Evolutionary conservation across 2,797 vertebrate species (phyloP), one percentile per base, ranked within the genome.

Genomic region (Gallinago stenura): DNA sequence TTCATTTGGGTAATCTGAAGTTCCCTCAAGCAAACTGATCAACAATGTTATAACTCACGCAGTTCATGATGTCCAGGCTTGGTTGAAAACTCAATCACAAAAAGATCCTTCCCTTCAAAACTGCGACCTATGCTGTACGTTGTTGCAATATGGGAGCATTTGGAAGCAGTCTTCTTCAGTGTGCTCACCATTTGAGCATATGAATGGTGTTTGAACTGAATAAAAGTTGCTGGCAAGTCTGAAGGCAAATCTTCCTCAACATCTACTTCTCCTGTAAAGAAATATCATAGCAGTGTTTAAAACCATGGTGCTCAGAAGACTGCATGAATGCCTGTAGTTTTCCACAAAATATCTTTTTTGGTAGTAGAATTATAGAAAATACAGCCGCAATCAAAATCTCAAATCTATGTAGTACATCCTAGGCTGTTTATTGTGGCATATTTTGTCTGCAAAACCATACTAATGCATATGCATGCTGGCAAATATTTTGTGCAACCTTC

Each of bases 41-140:
- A 87, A 76, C 13, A 48, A 15, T 50, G 68, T 9, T 62, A 18
- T 31, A 66, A 98, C 99, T 99, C 97, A 99, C 99, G 88, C 56
- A 99, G 95, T 80, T 99, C 99, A 6, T 99, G 99, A 46, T 98
- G 98, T 80, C 99, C 99, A 2, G 99, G 99, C 71, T 99, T 99
- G 86, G 94, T 95, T 15, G 98, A 99, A 98, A 99, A 99, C 96
- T 99, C 99, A 28, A 99, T 99, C 78, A 99, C 99, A 88, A 99
- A 98, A 73, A 99, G 98, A 46, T 99, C 99, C 92, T 98, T 98
- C 80, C 99, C 99, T 35, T 99, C 98, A 5, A 98, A 98, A 95
- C 99, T 99, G 75, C 99, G 99, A 15, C 99, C 99, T 10, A 99
- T 99, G 96, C 99, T 99, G 98, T 99, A 99, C 17, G 99, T 98